Base-by-base conservation (phyloP, 1,140 invertebrate genomes). In the Sarcophaga bullata region DNA sequence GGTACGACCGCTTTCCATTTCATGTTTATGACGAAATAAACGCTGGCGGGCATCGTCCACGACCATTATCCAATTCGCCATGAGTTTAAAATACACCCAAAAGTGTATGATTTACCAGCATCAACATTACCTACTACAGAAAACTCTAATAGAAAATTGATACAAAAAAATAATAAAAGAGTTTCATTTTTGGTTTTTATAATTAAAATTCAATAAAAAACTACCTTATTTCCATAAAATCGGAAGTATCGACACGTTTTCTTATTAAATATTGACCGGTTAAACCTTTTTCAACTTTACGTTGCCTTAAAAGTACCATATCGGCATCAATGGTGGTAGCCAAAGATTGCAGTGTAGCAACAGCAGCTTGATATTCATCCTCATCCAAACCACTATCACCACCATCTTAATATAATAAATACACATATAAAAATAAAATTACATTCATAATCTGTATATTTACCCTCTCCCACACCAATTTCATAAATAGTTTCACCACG, bases 41-140 rank as follows among this genome's bases (percentile, higher is more conserved):
- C 97, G 96, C 90, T 98, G 96, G 37, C 98, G 92, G 0, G 96
- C 96, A 88, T 95, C n/a, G 93, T 1, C 98, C 98, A 88, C 99
- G 92, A 2, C 99, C 99, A 92, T 99, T 99, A 91, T 99, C 99
- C 81, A 99, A 92, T 89, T 99, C 97, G 1, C 98, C 98, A 90
- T 99, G 98, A 0, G 98, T 99, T 75, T 99, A 91, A 3, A n/a
- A n/a, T n/a, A 99, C 99, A 68, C 98, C 98, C 52, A 99, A 92
- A 75, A 99, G 91, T 0, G 98, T 99, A 11, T n/a, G 97, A 98
- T 92, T 99, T 99, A 73, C 99, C 99, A 72, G 98, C 98, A 92
- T 99, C 99, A n/a, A 99, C 99, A 93, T 99, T 99, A 8, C 99
- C 99, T 73, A 99, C 98, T 10, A 99, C 99, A 47, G 98, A 98